A percentile compares a stretch with the other conserved stretches of the same genome.
Evolutionary conservation across 2,888 invertebrate species (phyloP).

Genomic region (Tetropium fuscum): DNA sequence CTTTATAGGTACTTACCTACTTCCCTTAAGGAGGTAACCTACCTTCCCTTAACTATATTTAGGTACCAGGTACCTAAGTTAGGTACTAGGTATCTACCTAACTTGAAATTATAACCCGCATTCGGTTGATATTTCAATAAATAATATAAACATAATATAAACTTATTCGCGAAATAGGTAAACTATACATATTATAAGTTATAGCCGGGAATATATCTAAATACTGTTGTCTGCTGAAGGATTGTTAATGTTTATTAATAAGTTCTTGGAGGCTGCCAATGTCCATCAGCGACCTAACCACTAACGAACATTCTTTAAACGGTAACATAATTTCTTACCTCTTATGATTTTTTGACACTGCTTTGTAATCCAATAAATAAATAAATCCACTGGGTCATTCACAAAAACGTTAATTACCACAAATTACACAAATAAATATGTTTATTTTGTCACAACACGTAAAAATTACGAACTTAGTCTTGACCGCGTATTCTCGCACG

Average conservation of each 20-base stretch:
- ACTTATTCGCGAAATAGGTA: no score
- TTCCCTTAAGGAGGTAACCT: no score
- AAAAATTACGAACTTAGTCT: slow-evolving; percentile 23
- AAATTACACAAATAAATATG: slow-evolving; percentile 6
- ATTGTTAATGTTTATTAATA: no score
- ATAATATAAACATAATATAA: no score
- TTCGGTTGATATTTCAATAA: no score
- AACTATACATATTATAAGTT: no score
- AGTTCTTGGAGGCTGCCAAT: not conserved
- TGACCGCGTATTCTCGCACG: slow-evolving; percentile 22
- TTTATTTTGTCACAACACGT: slow-evolving; percentile 24
- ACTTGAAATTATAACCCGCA: no score
- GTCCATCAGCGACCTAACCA: slow-evolving; percentile 13
- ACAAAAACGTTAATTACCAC: slow-evolving; percentile 12
- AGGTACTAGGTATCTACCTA: no score
- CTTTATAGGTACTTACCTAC: no score
- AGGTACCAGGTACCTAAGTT: no score
- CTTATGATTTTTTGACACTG: slow-evolving; percentile 5
- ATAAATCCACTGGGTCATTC: slow-evolving; percentile 6
- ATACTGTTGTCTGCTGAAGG: no score
- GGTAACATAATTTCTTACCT: slow-evolving; percentile 21
- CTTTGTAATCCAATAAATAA: slow-evolving; percentile 22
- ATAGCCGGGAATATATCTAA: not conserved
- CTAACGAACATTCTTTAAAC: slow-evolving; percentile 11
- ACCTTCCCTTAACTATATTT: no score